These are phyloP conservation scores for Daktulosphaira vitifoliae DNA, from an alignment of 1,140 invertebrate species.

Conservation along the genomic window DNA sequence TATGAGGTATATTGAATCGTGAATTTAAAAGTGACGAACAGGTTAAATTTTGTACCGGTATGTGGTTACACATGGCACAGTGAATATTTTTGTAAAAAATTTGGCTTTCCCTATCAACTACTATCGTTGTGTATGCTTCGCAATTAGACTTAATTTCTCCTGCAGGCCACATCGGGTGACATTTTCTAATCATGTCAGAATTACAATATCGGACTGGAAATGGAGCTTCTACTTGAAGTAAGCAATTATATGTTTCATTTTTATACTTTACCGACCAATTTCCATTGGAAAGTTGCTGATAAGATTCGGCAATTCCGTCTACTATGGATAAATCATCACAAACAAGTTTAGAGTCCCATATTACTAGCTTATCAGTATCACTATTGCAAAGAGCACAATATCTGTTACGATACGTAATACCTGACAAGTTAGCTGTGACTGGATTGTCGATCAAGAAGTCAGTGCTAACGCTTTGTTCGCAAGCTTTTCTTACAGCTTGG, in stretches of 20 bases:
- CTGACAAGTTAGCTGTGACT: conserved; percentile 44
- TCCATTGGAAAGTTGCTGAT: conserved; percentile 49
- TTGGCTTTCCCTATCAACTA: conserved; percentile 41
- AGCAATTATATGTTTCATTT: conserved; percentile 38
- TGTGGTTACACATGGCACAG: conserved; percentile 51
- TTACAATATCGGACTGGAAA: conserved; percentile 40
- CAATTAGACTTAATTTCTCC: conserved; percentile 41
- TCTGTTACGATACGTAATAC: conserved; percentile 49
- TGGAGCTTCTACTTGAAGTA: conserved; percentile 18
- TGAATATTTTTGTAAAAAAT: conserved; percentile 52
- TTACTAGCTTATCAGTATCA: conserved; percentile 38
- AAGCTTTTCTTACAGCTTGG: no score
- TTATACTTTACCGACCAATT: conserved; percentile 51
- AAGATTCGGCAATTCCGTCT: not conserved
- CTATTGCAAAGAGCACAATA: conserved; percentile 52
- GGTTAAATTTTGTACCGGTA: conserved; percentile 42
- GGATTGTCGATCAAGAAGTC: conserved; percentile 46
- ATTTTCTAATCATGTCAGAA: conserved; percentile 39
- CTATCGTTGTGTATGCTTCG: conserved; percentile 45
- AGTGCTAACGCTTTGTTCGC: no score
- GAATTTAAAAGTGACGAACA: conserved; percentile 39
- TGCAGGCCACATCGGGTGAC: conserved; percentile 42
- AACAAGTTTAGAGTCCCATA: not conserved
- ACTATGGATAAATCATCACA: not conserved
- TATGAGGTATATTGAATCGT: conserved; percentile 39